These are phyloP conservation scores for Deilephila porcellus DNA, from an alignment of 2,888 invertebrate species.

Conservation along the genomic window DNA sequence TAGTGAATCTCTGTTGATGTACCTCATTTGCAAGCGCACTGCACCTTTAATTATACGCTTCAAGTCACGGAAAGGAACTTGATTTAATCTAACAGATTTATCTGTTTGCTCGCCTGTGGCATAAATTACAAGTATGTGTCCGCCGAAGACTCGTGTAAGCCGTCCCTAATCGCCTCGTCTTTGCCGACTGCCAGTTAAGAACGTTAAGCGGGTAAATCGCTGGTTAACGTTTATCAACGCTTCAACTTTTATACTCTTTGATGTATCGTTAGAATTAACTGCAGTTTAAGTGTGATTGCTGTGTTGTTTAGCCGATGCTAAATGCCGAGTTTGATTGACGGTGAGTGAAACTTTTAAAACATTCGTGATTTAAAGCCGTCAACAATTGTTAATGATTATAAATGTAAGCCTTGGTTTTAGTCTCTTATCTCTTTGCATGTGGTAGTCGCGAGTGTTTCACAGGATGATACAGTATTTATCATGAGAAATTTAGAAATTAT, in stretches of 20 bases:
- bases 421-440: too few species aligned
- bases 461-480: too few species aligned
- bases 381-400: too few species aligned
- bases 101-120: background rate
- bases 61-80: background rate
- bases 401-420: too few species aligned
- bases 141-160: conserved; percentile 18
- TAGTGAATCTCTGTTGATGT: background rate
- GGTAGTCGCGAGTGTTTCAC: too few species aligned
- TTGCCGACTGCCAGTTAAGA: conserved; percentile 1
- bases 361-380: too few species aligned
- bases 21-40: background rate
- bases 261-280: background rate
- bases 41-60: background rate
- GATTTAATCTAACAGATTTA: conserved; percentile 9
- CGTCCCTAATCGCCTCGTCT: conserved; percentile 22
- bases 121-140: background rate
- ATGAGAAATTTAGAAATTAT: too few species aligned
- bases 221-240: conserved; percentile 17
- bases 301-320: background rate
- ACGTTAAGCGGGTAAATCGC: conserved; percentile 7
- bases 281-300: background rate
- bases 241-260: conserved; percentile 9
- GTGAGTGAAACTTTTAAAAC: background rate
- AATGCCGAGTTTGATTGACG: background rate